phyloP scores from a whole-genome alignment of 2,888 invertebrate genomes.

The Taenaris catops region DNA sequence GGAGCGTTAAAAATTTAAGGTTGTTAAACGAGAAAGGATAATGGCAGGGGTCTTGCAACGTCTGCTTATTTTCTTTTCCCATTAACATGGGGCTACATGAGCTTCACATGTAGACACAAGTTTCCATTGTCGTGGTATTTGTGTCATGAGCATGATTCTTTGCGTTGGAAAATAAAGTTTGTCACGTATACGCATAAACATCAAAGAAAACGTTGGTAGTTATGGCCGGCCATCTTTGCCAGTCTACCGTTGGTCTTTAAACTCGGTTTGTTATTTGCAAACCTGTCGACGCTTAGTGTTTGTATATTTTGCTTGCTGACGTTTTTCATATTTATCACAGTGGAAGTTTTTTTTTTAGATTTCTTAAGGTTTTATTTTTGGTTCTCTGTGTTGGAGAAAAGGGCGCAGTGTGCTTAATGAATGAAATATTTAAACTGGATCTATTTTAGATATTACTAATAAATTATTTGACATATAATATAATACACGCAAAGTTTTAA shows the following conservation, averaged over 20 bases:
- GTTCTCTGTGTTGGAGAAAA: no score
- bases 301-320: slow-evolving; percentile 5
- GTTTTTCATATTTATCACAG: no score
- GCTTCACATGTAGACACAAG: slow-evolving; percentile 43
- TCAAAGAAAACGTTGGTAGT: slow-evolving; percentile 38
- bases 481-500: no score
- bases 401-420: no score
- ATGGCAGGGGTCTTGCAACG: slow-evolving; percentile 40
- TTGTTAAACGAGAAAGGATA: slow-evolving; percentile 46
- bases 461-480: no score
- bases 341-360: no score
- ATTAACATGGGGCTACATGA: slow-evolving; percentile 54
- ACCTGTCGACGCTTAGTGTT: slow-evolving; percentile 15
- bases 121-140: slow-evolving; percentile 49
- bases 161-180: slow-evolving; percentile 28
- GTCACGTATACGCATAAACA: slow-evolving; percentile 45
- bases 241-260: slow-evolving; percentile 27
- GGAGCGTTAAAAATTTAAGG: slow-evolving; percentile 34
- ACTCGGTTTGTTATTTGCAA: slow-evolving; percentile 25
- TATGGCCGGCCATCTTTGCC: slow-evolving; percentile 28
- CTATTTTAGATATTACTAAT: no score
- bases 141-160: slow-evolving; percentile 40
- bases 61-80: slow-evolving; percentile 55
- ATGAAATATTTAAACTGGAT: no score
- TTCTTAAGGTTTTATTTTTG: no score